These are phyloP conservation scores for Cataglyphis hispanica DNA, from an alignment of 1,140 invertebrate species.

Conservation along the genomic window DNA sequence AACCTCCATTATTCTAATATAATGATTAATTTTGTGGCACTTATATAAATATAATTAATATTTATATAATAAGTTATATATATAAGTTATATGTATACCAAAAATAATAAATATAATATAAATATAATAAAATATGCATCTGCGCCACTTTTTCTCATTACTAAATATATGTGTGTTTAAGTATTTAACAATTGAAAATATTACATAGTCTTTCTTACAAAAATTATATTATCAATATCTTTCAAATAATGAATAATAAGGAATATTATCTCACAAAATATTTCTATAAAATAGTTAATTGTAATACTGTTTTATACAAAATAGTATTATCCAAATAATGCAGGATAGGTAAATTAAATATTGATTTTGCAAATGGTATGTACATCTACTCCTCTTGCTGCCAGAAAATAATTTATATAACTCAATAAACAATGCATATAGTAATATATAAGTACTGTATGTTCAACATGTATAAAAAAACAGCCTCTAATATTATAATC, in stretches of 20 bases:
- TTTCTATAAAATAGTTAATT: constrained; percentile 31
- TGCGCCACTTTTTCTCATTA: background rate
- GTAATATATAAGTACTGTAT: constrained; percentile 20
- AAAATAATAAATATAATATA: constrained; percentile 16
- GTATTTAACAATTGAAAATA: background rate
- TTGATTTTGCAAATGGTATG: background rate
- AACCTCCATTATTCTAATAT: background rate
- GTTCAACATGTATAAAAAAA: constrained; percentile 28
- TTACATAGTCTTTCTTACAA: background rate
- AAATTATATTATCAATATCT: background rate
- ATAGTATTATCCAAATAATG: background rate
- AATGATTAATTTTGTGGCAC: constrained; percentile 1
- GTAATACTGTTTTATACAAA: constrained; percentile 29
- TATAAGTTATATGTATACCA: background rate
- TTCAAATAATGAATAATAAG: constrained; percentile 7
- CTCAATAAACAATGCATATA: background rate
- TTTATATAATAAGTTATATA: background rate
- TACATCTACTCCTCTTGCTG: background rate
- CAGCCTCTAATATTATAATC: constrained; percentile 29
- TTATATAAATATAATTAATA: background rate
- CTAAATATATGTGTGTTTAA: constrained; percentile 16
- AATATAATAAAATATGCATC: background rate
- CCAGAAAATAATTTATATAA: constrained; percentile 5
- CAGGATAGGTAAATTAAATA: constrained; percentile 16
- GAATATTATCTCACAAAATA: constrained; percentile 21